Evolutionary conservation across 2,888 invertebrate genomes (phyloP).

Genomic region (Glyphotaelius pellucidus): DNA sequence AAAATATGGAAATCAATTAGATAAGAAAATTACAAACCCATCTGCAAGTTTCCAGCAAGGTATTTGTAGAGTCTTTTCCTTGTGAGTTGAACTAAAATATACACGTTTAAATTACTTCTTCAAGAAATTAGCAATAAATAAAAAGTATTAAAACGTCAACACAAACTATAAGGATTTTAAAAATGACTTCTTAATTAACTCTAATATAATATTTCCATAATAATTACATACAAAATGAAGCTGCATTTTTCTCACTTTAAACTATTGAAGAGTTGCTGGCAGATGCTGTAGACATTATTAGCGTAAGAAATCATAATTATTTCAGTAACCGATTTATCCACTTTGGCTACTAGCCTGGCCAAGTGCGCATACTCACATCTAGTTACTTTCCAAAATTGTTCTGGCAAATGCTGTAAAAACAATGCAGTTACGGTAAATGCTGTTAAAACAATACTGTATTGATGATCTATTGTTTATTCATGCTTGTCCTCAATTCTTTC

Average conservation of each 20-base stretch:
- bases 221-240: not conserved
- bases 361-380: slow-evolving; percentile 82
- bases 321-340: slow-evolving; percentile 80
- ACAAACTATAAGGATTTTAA: too few species aligned
- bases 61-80: not conserved
- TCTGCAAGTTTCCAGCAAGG: slow-evolving; percentile 45
- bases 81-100: slow-evolving; percentile 40
- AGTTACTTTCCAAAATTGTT: slow-evolving; percentile 81
- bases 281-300: slow-evolving; percentile 85
- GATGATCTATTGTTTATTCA: not conserved
- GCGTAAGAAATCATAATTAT: slow-evolving; percentile 82
- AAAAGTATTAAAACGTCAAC: not conserved
- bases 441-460: too few species aligned
- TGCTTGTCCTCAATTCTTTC: too few species aligned
- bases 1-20: not conserved
- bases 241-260: slow-evolving; percentile 74
- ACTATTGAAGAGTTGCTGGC: slow-evolving; percentile 83
- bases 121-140: not conserved
- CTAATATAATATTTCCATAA: not conserved
- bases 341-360: slow-evolving; percentile 78
- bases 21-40: slow-evolving; percentile 26
- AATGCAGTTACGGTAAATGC: not conserved
- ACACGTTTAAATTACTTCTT: not conserved
- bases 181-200: not conserved
- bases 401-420: slow-evolving; percentile 74